Evolutionary conservation across 2,888 invertebrate genomes (phyloP), one percentile per base, ranked within the genome.

Genomic region (Nomada lathburiana): DNA sequence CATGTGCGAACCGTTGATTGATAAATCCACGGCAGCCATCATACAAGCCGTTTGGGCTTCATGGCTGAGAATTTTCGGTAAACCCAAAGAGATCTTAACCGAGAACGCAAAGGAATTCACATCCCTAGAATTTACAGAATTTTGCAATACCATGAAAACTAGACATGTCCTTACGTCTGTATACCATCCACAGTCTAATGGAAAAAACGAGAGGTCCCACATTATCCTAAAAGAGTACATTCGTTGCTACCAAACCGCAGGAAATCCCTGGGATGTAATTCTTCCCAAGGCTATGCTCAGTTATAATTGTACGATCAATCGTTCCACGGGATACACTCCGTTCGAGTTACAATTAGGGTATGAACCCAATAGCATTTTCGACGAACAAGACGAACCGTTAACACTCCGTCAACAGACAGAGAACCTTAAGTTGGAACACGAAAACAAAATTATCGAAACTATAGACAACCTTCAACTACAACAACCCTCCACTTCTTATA

Each of bases 21-120:
- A 65, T 9, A 65, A 65, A 65, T 67, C 55, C 0, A 69, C 69
- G 0, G 69, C 76, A 63, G 67, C 67, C 36, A 67, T 74, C 18
- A 67, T 67, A 74, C 74, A 67, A 67, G 74, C 67, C 67, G 7
- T 67, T 16, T 67, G 74, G 67, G 67, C 67, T 60, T 73, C 64
- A 0, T 73, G 67, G 67, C 36, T 67, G 2, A 26, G 55, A 7
- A 55, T 67, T 13, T 67, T 67, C 18, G 67, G 67, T 0, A 67
- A 67, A 16, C 67, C 67, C 0, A 55, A 67, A 16, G 53, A 71
- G 9, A 73, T 73, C 1, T 0, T 73, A n/a, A 63, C 72, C 10
- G 72, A 73, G n/a, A 73, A 73, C 16, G 64, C 63, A 3, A 64
- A 64, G 11, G 67, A 74, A 67, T 74, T 74, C 11, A 50, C 57